Evolutionary conservation across 1,140 invertebrate species (phyloP).

Genomic region (Hypothenemus hampei): DNA sequence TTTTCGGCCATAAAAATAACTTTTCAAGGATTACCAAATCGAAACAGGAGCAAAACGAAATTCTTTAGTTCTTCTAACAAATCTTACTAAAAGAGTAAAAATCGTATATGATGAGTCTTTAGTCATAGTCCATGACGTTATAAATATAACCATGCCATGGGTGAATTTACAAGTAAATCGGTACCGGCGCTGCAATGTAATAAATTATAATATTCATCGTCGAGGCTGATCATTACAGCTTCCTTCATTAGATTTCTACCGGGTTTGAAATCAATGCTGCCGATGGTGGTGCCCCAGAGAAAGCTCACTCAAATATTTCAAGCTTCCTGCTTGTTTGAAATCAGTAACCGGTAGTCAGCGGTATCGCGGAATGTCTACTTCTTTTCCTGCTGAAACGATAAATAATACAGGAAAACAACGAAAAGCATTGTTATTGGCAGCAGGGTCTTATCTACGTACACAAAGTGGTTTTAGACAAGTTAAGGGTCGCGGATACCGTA

Average conservation of each 20-base stretch:
- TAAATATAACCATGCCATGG: too few species aligned
- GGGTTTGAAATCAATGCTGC: constrained; percentile 23
- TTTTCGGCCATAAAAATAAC: background rate
- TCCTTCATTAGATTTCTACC: constrained; percentile 18
- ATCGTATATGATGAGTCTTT: too few species aligned
- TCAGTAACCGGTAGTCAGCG: constrained; percentile 21
- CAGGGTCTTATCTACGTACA: too few species aligned
- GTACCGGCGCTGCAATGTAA: constrained; percentile 1
- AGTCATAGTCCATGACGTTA: too few species aligned
- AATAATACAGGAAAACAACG: constrained; percentile 2
- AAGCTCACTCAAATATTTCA: constrained; percentile 19
- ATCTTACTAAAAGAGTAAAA: too few species aligned
- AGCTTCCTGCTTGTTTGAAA: constrained; percentile 17
- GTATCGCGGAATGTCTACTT: constrained; percentile 17
- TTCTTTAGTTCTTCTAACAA: too few species aligned
- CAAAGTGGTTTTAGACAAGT: too few species aligned
- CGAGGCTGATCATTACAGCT: constrained; percentile 21
- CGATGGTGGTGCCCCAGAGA: too few species aligned
- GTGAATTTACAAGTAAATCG: background rate
- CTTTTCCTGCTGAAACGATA: constrained; percentile 5
- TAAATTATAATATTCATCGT: constrained; percentile 18
- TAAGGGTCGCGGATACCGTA: too few species aligned
- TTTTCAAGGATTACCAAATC: background rate
- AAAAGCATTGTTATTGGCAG: background rate
- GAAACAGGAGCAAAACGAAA: background rate